Percentiles rank a stretch among this genome's conserved stretches.
Conservation (phyloP, 2,888 invertebrate genomes). For the Tenthredo notha region DNA sequence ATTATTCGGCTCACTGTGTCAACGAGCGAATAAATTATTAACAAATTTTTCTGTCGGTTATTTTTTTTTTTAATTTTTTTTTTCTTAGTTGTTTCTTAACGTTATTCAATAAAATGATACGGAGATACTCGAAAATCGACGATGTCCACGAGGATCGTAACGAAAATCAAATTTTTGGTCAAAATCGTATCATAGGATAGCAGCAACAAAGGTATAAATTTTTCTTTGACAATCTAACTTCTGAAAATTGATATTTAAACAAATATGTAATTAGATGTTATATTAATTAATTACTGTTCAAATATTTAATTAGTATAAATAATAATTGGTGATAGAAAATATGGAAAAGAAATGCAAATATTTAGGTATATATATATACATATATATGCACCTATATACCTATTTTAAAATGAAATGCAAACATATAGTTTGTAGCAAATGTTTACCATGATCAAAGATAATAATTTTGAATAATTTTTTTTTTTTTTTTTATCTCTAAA, state of each 20-base stretch:
- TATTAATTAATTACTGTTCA: too few relatives aligned
- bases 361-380: too few relatives aligned
- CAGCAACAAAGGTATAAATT: slow-evolving; percentile 16
- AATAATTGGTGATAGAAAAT: too few relatives aligned
- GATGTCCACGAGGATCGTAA: slow-evolving; percentile 9
- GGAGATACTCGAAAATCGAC: neutral
- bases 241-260: too few relatives aligned
- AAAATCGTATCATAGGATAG: slow-evolving; percentile 39
- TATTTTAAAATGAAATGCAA: neutral
- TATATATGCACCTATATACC: neutral
- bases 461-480: slow-evolving; percentile 15
- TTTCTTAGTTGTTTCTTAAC: neutral
- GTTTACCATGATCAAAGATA: neutral
- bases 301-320: too few relatives aligned
- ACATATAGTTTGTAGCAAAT: neutral
- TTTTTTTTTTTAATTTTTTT: neutral
- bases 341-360: too few relatives aligned
- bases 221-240: neutral
- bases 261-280: too few relatives aligned
- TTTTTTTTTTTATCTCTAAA: too few relatives aligned
- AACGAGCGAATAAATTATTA: slow-evolving; percentile 26
- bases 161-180: neutral
- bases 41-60: neutral
- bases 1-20: slow-evolving; percentile 10
- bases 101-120: slow-evolving; percentile 14